phyloP scores from a whole-genome alignment of 2,888 invertebrate genomes.

The Cepaea hortensis region DNA sequence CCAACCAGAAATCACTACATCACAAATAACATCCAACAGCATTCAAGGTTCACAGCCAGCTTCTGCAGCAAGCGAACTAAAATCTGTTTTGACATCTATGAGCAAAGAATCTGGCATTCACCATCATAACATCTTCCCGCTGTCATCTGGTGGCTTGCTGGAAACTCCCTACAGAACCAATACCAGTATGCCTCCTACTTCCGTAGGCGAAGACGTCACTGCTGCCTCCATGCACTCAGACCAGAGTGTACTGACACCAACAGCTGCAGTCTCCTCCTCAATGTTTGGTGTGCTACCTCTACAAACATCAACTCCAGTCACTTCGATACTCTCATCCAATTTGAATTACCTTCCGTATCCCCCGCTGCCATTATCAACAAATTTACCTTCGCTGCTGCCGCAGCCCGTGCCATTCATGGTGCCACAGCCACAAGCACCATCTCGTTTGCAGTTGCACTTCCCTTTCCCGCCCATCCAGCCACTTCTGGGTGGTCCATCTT shows the following conservation, averaged over 20 bases:
- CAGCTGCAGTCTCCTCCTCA: neutral
- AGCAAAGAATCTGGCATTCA: neutral
- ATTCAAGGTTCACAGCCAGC: neutral
- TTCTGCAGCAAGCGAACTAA: neutral
- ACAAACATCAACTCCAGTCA: neutral
- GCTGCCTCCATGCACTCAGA: neutral
- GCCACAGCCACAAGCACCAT: conserved; percentile 17
- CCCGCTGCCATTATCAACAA: neutral
- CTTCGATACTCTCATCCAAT: conserved; percentile 4
- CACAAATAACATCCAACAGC: neutral
- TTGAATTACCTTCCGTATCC: conserved; percentile 29
- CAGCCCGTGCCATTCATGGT: neutral
- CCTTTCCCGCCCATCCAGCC: conserved; percentile 11
- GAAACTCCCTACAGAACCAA: too few relatives aligned
- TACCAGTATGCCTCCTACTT: too few relatives aligned
- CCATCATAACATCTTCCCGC: neutral
- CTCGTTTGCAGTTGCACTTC: neutral
- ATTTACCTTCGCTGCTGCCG: conserved; percentile 8
- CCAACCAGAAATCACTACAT: neutral
- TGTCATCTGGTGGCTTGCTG: neutral
- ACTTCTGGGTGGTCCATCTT: neutral
- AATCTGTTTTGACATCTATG: neutral
- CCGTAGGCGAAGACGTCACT: neutral
- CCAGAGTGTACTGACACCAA: neutral
- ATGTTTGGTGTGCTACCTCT: neutral